Percentiles rank a stretch among this genome's conserved stretches.
Conservation (phyloP, 64 coral and sea anemone genomes). For the Orbicella faveolata region DNA sequence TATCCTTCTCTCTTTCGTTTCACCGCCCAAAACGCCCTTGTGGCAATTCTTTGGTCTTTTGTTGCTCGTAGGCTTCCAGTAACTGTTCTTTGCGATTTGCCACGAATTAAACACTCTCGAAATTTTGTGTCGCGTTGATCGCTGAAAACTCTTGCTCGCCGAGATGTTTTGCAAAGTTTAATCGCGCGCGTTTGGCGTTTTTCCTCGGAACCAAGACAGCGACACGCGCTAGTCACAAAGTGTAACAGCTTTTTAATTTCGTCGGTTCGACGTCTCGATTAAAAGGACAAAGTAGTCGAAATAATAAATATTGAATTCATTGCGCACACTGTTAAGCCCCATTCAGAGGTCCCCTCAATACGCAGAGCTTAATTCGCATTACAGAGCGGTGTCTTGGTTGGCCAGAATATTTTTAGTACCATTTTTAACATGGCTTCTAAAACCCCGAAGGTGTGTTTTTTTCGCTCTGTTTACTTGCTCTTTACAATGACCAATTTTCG, state of each 20-base stretch:
- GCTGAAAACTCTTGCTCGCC: too few species aligned
- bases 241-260: constrained; percentile 4
- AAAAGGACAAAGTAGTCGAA: neutral
- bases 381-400: neutral
- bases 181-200: neutral
- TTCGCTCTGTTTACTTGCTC: neutral
- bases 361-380: neutral
- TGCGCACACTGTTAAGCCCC: neutral
- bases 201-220: neutral
- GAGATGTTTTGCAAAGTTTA: too few species aligned
- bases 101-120: neutral
- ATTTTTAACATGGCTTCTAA: neutral
- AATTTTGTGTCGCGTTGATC: neutral
- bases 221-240: too few species aligned
- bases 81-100: neutral
- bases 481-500: neutral
- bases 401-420: neutral
- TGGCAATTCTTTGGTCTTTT: neutral
- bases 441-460: neutral
- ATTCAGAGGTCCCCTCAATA: constrained; percentile 10
- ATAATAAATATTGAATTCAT: constrained; percentile 24
- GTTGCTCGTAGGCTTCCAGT: neutral
- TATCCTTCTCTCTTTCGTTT: neutral
- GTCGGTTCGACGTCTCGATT: neutral
- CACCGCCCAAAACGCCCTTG: neutral